phyloP scores from a whole-genome alignment of 2,888 invertebrate species.

The Sussaba pulchella region DNA sequence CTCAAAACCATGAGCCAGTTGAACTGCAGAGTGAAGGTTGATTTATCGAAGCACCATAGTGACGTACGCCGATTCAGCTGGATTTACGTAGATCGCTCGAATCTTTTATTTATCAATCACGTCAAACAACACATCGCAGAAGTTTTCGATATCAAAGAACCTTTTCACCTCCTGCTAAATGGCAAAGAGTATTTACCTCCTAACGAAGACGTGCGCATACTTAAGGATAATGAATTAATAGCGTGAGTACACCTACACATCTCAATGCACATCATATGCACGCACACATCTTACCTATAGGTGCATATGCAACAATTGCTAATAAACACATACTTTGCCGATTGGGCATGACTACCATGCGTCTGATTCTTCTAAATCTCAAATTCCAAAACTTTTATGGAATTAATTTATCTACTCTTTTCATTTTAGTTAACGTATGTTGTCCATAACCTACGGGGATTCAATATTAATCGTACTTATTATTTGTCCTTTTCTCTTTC shows the following conservation, averaged over 20 bases:
- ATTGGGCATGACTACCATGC: too few species aligned
- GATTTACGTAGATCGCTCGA: conserved; percentile 77
- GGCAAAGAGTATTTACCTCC: conserved; percentile 80
- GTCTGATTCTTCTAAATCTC: not conserved
- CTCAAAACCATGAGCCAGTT: conserved; percentile 51
- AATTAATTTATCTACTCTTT: too few species aligned
- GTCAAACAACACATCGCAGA: conserved; percentile 78
- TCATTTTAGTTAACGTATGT: too few species aligned
- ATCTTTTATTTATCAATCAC: conserved; percentile 75
- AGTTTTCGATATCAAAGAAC: conserved; percentile 79
- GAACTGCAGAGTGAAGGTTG: conserved; percentile 78
- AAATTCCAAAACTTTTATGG: too few species aligned
- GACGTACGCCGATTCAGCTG: conserved; percentile 77
- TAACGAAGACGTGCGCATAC: conserved; percentile 79
- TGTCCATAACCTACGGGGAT: too few species aligned
- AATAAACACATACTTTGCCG: not conserved
- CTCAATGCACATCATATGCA: not conserved
- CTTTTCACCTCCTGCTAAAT: conserved; percentile 79
- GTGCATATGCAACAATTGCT: not conserved
- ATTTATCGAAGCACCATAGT: conserved; percentile 76
- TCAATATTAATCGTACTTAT: too few species aligned
- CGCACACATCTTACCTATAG: too few species aligned
- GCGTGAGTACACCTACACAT: conserved; percentile 65
- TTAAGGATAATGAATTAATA: conserved; percentile 72
- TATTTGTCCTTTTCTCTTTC: too few species aligned